Conservation (phyloP, 2,113 vertebrate species). For the Pelecanoides urinatrix region DNA sequence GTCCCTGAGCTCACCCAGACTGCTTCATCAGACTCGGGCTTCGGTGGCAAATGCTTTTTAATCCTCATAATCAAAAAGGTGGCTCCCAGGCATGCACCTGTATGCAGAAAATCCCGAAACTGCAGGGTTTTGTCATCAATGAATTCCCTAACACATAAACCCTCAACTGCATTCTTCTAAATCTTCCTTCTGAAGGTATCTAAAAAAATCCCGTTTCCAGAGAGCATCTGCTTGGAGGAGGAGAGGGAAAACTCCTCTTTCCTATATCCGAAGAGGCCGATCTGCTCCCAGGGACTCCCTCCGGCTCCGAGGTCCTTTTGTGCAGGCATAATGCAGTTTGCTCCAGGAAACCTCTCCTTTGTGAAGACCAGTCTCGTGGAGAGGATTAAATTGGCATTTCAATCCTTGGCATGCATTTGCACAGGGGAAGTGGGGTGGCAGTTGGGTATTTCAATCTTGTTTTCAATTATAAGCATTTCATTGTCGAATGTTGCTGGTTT, state of each 20-base stretch:
- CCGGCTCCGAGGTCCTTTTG: not conserved
- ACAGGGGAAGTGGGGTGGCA: not conserved
- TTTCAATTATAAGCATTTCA: slow-evolving; percentile 56
- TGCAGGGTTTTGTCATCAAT: not conserved
- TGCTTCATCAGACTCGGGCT: not conserved
- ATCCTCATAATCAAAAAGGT: not conserved
- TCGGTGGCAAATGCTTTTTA: not conserved
- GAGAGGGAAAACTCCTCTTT: not conserved
- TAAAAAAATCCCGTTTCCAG: not conserved
- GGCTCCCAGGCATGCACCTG: not conserved
- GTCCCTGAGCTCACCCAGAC: not conserved
- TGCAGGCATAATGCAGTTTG: accelerated
- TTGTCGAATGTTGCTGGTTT: slow-evolving; percentile 13
- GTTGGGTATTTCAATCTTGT: slow-evolving; percentile 30
- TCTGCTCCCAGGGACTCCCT: not conserved
- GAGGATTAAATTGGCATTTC: not conserved
- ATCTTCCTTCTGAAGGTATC: not conserved
- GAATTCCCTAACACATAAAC: not conserved
- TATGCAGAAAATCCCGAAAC: not conserved
- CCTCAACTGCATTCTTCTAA: not conserved
- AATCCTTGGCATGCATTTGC: not conserved
- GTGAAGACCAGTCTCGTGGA: not conserved
- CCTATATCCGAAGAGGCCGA: accelerated
- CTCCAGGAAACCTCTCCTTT: not conserved
- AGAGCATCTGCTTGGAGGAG: not conserved